phyloP scores from a whole-genome alignment of 2,888 invertebrate species.

The Sphaeridia pumilis region DNA sequence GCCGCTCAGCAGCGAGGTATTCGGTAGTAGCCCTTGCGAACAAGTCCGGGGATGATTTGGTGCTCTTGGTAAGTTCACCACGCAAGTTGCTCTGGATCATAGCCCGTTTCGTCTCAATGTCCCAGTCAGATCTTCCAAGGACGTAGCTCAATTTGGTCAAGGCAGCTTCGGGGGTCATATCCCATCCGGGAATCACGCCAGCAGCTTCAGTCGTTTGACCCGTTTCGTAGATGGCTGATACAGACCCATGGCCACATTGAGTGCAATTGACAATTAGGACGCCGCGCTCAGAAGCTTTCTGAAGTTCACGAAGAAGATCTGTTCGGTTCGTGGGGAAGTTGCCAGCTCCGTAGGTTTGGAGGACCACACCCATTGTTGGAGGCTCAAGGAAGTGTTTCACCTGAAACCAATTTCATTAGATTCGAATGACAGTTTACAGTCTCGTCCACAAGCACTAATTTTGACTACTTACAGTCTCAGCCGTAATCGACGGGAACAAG shows the following conservation, averaged over 20 bases:
- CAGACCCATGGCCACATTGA: constrained; percentile 74
- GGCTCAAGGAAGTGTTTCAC: constrained; percentile 48
- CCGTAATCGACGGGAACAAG: constrained; percentile 83
- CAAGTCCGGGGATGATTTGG: constrained; percentile 16
- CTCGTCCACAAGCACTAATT: too few species aligned
- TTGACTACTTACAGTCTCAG: constrained; percentile 52
- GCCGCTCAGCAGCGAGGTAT: constrained; percentile 7
- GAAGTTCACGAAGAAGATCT: constrained; percentile 64
- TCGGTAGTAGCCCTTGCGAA: constrained; percentile 5
- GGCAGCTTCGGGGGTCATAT: constrained; percentile 91
- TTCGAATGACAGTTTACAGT: too few species aligned
- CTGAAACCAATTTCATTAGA: too few species aligned
- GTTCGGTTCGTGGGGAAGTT: constrained; percentile 74
- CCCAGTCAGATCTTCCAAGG: constrained; percentile 61
- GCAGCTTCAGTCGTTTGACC: constrained; percentile 50
- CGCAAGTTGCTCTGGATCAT: constrained; percentile 66
- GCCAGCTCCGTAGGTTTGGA: constrained; percentile 87
- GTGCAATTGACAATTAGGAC: constrained; percentile 84
- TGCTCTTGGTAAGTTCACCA: constrained; percentile 58
- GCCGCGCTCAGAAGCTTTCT: constrained; percentile 58
- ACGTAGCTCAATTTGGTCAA: constrained; percentile 83
- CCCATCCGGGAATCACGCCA: constrained; percentile 51
- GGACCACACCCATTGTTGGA: constrained; percentile 68
- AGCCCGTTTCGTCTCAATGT: constrained; percentile 54
- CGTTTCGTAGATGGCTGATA: constrained; percentile 68